Percentiles rank a stretch among this genome's conserved stretches.
These are phyloP conservation scores for Chaunax sp. DNA, from an alignment of 2,797 vertebrate species.

Conservation along the genomic window DNA sequence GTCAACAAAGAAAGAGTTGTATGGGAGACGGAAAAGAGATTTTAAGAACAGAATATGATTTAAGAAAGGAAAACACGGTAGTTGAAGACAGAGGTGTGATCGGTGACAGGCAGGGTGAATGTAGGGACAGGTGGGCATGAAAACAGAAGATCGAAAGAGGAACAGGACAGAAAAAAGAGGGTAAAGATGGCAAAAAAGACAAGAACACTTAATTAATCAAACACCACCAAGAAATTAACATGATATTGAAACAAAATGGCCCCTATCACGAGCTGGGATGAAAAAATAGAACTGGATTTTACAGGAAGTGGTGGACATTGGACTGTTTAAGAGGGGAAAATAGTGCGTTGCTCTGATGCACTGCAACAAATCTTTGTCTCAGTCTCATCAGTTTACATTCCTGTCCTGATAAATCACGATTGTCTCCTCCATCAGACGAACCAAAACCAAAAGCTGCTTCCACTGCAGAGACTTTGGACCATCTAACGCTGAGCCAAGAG, in stretches of 20 bases:
- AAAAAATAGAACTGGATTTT: conserved; percentile 6
- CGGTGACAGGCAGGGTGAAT: conserved; percentile 28
- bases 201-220: conserved; percentile 77
- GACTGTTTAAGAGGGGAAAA: not conserved
- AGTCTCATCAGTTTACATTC: conserved; percentile 17
- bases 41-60: conserved; percentile 29
- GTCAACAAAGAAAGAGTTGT: conserved; percentile 54
- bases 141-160: conserved; percentile 47
- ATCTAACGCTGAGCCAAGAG: conserved; percentile 16
- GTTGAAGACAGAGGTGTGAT: conserved; percentile 29
- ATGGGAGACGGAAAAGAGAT: conserved; percentile 28
- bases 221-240: conserved; percentile 55
- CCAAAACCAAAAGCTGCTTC: conserved; percentile 28
- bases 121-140: conserved; percentile 33
- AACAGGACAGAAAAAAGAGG: conserved; percentile 66
- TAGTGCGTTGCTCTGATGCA: conserved; percentile 9
- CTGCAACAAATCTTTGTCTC: conserved; percentile 7
- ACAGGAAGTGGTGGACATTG: not conserved
- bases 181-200: conserved; percentile 74
- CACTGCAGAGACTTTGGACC: conserved; percentile 1
- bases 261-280: conserved; percentile 3
- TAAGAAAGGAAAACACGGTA: conserved; percentile 11
- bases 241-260: conserved; percentile 44
- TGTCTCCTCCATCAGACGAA: conserved; percentile 9
- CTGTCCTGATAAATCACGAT: not conserved